phyloP scores from a whole-genome alignment of 2,888 invertebrate species.

The Cerastoderma edule region DNA sequence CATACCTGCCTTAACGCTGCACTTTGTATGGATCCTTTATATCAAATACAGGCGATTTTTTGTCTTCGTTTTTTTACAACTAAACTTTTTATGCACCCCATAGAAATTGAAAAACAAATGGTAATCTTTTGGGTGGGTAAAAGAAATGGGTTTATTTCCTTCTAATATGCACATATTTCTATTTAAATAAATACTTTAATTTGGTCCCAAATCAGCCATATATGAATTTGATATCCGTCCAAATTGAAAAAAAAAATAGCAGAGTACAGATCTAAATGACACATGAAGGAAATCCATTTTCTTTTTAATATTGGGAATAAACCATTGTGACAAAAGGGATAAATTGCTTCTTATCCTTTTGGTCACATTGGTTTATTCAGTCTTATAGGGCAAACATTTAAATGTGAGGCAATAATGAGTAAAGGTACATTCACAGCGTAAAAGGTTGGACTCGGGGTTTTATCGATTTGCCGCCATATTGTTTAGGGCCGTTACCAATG shows the following conservation, averaged over 20 bases:
- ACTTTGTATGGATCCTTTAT: too few species aligned
- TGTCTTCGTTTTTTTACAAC: slow-evolving; percentile 5
- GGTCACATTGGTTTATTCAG: neutral
- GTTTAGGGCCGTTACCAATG: slow-evolving; percentile 67
- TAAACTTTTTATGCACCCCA: too few species aligned
- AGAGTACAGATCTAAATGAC: neutral
- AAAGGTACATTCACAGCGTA: neutral
- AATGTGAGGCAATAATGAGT: neutral
- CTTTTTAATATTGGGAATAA: neutral
- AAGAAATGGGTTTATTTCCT: too few species aligned
- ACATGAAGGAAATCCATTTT: neutral
- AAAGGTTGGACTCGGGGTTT: neutral
- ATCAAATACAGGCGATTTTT: too few species aligned
- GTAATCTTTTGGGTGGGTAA: too few species aligned
- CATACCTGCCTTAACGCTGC: too few species aligned
- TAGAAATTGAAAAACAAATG: too few species aligned
- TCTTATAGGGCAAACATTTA: neutral
- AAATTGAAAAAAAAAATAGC: too few species aligned
- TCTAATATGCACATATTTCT: too few species aligned
- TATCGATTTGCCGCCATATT: slow-evolving; percentile 63
- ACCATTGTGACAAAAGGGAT: neutral
- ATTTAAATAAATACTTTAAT: too few species aligned
- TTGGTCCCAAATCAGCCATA: too few species aligned
- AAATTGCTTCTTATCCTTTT: neutral
- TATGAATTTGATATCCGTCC: too few species aligned